phyloP scores from a whole-genome alignment of 2,113 vertebrate genomes.

The Scolopax mira region DNA sequence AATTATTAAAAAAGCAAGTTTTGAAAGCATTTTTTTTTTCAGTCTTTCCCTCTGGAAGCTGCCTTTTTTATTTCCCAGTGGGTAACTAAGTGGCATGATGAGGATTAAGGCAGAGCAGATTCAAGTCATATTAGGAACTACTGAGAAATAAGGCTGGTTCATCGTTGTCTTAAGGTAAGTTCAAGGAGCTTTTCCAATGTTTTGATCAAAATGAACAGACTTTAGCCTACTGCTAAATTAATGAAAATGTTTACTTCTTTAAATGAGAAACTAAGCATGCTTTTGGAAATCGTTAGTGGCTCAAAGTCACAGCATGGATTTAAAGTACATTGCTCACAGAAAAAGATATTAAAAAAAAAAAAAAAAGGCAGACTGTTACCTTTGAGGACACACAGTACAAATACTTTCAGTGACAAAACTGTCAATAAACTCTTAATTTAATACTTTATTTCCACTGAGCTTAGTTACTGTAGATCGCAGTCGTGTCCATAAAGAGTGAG shows the following conservation, averaged over 20 bases:
- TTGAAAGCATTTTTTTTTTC: neutral
- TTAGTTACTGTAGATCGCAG: neutral
- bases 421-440: neutral
- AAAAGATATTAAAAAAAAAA: neutral
- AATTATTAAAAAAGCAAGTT: neutral
- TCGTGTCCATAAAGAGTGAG: neutral
- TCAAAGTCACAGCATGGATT: neutral
- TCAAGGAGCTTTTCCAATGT: neutral
- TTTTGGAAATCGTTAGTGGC: neutral
- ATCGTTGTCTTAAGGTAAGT: neutral
- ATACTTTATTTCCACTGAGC: neutral
- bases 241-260: neutral
- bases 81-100: neutral
- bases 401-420: neutral
- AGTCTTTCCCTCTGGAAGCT: neutral
- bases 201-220: neutral
- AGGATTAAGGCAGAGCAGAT: conserved; percentile 11
- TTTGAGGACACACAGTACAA: neutral
- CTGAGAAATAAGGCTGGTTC: neutral
- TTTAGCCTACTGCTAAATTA: neutral
- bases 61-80: conserved; percentile 5
- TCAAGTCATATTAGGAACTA: neutral
- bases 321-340: neutral
- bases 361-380: neutral
- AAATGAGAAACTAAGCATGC: neutral